phyloP scores from a whole-genome alignment of 2,888 invertebrate species.

The Sesia apiformis region DNA sequence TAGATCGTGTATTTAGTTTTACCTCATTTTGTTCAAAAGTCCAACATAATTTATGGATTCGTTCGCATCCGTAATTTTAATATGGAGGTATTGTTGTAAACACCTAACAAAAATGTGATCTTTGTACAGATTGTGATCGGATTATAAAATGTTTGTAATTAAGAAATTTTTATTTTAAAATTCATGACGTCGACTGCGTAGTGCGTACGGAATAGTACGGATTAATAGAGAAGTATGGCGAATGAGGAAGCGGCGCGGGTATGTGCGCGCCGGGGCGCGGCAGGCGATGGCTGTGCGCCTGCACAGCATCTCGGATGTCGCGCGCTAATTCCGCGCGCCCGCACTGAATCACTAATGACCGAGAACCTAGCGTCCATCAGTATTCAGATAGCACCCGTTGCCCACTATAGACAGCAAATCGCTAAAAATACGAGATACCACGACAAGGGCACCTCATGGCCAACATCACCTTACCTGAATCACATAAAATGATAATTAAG shows the following conservation, averaged over 20 bases:
- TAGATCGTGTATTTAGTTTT: not conserved
- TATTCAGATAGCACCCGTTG: slow-evolving; percentile 42
- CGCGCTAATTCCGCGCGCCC: slow-evolving; percentile 63
- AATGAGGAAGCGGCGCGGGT: not conserved
- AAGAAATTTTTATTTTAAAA: slow-evolving; percentile 34
- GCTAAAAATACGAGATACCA: slow-evolving; percentile 62
- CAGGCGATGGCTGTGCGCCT: slow-evolving; percentile 2
- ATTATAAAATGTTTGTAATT: not conserved
- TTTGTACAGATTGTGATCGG: not conserved
- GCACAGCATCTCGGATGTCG: slow-evolving; percentile 52
- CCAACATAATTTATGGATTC: not conserved
- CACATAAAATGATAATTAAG: slow-evolving; percentile 44
- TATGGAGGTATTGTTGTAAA: not conserved
- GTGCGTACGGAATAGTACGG: not conserved
- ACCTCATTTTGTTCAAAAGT: not conserved
- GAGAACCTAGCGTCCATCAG: slow-evolving; percentile 38
- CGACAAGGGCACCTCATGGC: slow-evolving; percentile 59
- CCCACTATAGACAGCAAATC: slow-evolving; percentile 45
- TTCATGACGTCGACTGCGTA: slow-evolving; percentile 13
- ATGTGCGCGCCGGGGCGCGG: not conserved
- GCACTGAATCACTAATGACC: slow-evolving; percentile 54
- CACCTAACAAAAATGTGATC: not conserved
- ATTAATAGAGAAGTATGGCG: not conserved
- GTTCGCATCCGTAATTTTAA: not conserved
- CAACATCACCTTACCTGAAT: slow-evolving; percentile 51